Conservation (phyloP, 2,888 invertebrate genomes). For the Hylaea fasciaria region DNA sequence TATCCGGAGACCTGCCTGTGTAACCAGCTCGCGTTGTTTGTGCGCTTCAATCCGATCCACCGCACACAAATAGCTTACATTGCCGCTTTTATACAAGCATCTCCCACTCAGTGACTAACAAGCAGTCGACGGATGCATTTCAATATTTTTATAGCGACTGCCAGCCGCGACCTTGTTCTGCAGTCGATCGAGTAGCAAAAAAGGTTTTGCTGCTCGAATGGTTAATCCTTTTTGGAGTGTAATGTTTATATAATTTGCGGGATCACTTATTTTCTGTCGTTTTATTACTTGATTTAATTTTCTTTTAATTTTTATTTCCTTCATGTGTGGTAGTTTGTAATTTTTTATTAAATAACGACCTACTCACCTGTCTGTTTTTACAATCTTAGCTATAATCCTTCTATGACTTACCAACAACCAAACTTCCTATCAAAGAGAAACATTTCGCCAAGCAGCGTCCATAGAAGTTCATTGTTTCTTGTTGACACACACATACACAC, state of each 20-base stretch:
- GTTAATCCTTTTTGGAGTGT: constrained; percentile 42
- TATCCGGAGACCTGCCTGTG: constrained; percentile 45
- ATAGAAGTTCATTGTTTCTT: no score
- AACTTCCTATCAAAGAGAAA: no score
- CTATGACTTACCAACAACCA: no score
- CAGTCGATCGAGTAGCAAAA: constrained; percentile 55
- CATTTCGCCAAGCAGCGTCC: no score
- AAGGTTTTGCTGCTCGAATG: constrained; percentile 60
- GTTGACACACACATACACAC: no score
- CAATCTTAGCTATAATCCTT: no score
- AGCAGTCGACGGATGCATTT: constrained; percentile 42
- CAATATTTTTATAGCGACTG: constrained; percentile 33
- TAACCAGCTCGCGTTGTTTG: constrained; percentile 34
- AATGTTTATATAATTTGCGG: no score
- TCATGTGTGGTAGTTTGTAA: not conserved
- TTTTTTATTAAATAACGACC: no score
- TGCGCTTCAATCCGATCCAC: constrained; percentile 23
- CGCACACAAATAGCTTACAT: constrained; percentile 42
- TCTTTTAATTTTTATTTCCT: not conserved
- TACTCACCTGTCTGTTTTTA: no score
- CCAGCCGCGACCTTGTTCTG: constrained; percentile 55
- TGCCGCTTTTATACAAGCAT: constrained; percentile 32
- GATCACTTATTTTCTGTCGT: no score
- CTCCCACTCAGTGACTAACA: constrained; percentile 30
- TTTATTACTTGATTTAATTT: no score